phyloP scores from a whole-genome alignment of 1,140 invertebrate genomes.

The Limonius californicus region DNA sequence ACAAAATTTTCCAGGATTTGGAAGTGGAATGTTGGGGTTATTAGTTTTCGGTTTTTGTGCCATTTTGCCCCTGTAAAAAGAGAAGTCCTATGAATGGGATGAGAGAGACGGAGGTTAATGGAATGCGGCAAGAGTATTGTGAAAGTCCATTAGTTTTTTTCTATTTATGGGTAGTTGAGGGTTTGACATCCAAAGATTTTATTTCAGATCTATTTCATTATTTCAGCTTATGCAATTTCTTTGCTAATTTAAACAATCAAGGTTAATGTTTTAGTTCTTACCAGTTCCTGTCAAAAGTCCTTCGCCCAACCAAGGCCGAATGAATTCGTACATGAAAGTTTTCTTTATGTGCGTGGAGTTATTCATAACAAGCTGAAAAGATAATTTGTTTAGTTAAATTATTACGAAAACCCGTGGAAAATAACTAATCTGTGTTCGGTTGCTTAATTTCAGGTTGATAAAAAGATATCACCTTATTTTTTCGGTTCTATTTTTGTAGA shows the following conservation, averaged over 20 bases:
- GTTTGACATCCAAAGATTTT: no score
- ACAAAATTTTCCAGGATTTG: constrained; percentile 83
- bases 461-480: no score
- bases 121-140: not conserved
- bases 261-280: no score
- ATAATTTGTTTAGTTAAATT: not conserved
- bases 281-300: constrained; percentile 54
- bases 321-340: constrained; percentile 52
- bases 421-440: no score
- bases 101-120: not conserved
- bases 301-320: constrained; percentile 54
- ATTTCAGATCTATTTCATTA: no score
- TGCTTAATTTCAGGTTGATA: no score
- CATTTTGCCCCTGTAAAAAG: constrained; percentile 55
- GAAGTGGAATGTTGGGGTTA: constrained; percentile 90
- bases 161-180: no score
- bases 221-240: not conserved
- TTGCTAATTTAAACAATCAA: not conserved
- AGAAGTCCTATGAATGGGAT: not conserved
- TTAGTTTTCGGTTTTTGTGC: constrained; percentile 69
- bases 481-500: no score
- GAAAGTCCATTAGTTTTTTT: no score
- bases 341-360: constrained; percentile 57
- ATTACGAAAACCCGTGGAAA: no score
- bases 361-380: constrained; percentile 49